phyloP scores from a whole-genome alignment of 92 coral and sea anemone genomes.

The Siderastrea radians region DNA sequence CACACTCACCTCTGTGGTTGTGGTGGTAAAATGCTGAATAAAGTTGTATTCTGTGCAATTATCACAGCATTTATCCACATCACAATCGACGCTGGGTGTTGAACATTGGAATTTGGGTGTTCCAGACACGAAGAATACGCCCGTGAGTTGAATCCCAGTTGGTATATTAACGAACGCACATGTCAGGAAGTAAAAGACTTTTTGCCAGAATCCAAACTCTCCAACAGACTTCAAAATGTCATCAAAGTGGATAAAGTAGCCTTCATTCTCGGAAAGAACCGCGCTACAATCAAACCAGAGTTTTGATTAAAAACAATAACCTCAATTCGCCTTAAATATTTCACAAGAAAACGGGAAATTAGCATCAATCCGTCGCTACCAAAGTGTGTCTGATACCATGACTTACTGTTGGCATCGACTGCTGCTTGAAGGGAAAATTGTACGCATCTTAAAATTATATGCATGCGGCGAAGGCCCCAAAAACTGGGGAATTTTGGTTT shows the following conservation, averaged over 20 bases:
- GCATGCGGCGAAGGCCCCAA: too few relatives aligned
- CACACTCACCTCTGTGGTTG: conserved; percentile 67
- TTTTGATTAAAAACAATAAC: not conserved
- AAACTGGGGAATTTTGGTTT: too few relatives aligned
- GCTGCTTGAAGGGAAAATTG: too few relatives aligned
- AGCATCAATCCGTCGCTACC: too few relatives aligned
- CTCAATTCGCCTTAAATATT: too few relatives aligned
- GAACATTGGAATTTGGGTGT: conserved; percentile 70
- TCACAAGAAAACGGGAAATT: too few relatives aligned
- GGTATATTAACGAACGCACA: conserved; percentile 73
- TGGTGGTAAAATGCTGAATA: conserved; percentile 64
- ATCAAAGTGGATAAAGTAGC: conserved; percentile 50
- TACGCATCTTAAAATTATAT: too few relatives aligned
- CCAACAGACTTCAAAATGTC: conserved; percentile 76
- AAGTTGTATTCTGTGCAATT: conserved; percentile 70
- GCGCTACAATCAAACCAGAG: not conserved
- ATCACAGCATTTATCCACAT: conserved; percentile 62
- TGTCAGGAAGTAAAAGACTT: conserved; percentile 60
- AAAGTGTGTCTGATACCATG: too few relatives aligned
- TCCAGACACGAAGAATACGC: conserved; percentile 74
- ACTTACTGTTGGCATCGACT: too few relatives aligned
- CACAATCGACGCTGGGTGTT: conserved; percentile 46
- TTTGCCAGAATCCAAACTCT: conserved; percentile 79
- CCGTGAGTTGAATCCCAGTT: conserved; percentile 54
- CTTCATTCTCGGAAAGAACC: not conserved